phyloP scores from a whole-genome alignment of 2,888 invertebrate genomes.

The Litoditis marina region DNA sequence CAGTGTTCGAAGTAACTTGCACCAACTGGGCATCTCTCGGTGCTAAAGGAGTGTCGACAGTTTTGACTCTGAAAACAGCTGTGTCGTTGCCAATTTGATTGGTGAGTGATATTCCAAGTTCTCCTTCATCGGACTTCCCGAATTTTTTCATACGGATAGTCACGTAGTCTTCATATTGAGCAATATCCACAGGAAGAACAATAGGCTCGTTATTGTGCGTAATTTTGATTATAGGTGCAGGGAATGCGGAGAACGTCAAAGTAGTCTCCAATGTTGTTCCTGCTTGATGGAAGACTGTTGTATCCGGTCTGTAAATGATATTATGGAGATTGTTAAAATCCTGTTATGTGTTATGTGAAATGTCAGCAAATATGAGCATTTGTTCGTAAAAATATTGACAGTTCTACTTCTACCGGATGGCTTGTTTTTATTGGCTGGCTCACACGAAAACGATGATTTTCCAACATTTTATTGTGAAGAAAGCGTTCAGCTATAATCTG shows the following conservation, averaged over 20 bases:
- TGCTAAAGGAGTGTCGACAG: slow-evolving; percentile 37
- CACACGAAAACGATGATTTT: too few species aligned
- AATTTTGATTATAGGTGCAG: slow-evolving; percentile 30
- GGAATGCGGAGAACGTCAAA: slow-evolving; percentile 30
- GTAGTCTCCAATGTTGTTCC: slow-evolving; percentile 41
- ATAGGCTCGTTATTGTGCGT: slow-evolving; percentile 24
- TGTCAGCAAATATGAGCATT: too few species aligned
- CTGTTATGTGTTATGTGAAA: too few species aligned
- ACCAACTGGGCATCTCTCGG: slow-evolving; percentile 31
- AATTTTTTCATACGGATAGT: slow-evolving; percentile 31
- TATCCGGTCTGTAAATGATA: slow-evolving; percentile 16
- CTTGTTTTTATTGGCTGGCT: too few species aligned
- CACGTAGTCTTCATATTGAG: slow-evolving; percentile 35
- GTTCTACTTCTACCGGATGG: too few species aligned
- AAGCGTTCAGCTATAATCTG: too few species aligned
- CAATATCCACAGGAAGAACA: slow-evolving; percentile 28
- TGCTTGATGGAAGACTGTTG: slow-evolving; percentile 31
- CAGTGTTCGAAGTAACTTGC: slow-evolving; percentile 26
- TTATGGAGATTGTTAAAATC: too few species aligned
- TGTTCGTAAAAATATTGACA: too few species aligned
- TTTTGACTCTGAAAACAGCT: slow-evolving; percentile 26
- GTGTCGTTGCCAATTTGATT: slow-evolving; percentile 37
- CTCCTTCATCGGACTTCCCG: slow-evolving; percentile 29
- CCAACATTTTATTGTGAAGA: too few species aligned
- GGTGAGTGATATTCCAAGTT: slow-evolving; percentile 28